Percentiles rank a stretch among this genome's conserved stretches.
Conservation (phyloP, 2,797 vertebrate genomes). For the Coluber constrictor region DNA sequence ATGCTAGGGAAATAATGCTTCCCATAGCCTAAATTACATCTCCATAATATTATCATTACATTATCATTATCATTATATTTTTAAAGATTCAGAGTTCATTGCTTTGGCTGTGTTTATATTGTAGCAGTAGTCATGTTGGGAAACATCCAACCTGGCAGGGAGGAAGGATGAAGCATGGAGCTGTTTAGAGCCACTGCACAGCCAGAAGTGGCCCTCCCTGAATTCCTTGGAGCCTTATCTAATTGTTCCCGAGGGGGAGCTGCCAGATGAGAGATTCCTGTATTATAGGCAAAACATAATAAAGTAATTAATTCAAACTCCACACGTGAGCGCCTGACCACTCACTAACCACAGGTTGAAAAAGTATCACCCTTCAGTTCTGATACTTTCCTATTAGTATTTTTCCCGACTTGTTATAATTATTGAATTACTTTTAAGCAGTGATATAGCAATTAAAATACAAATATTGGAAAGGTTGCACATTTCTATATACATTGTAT, state of each 20-base stretch:
- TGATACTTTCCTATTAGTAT: neutral
- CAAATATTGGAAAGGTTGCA: neutral
- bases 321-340: neutral
- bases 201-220: neutral
- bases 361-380: neutral
- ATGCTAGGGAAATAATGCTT: neutral
- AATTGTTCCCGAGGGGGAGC: neutral
- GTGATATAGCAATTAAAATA: neutral
- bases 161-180: neutral
- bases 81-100: conserved; percentile 19
- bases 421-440: neutral
- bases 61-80: neutral
- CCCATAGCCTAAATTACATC: neutral
- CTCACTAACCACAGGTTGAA: neutral
- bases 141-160: neutral
- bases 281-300: neutral
- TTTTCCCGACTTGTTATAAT: neutral
- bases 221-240: neutral
- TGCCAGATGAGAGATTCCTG: neutral
- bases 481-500: neutral
- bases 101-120: neutral
- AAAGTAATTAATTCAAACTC: neutral
- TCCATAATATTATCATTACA: neutral
- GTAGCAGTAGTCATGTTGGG: neutral
- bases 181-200: neutral